Base-by-base conservation (phyloP, 2,113 vertebrate genomes). In the Megatriorchis doriae region DNA sequence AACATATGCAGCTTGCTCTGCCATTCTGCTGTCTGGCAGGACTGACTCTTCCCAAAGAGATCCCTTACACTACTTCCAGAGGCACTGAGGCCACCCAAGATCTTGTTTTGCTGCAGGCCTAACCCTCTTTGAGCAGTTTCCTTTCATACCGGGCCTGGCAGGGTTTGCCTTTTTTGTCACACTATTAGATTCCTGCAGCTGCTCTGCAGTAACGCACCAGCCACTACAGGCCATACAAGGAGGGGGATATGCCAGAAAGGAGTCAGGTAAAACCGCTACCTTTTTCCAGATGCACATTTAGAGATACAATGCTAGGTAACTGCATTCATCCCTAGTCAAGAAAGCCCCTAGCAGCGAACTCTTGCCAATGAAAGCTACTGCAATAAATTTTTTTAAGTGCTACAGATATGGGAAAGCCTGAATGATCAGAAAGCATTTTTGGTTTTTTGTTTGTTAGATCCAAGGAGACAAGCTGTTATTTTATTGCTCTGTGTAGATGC, bases 381-480 rank as follows among this genome's bases (percentile, higher is more conserved):
- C 58, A 73, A 70, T 36, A 71, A 38, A 21, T 86, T 84, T 90
- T 93, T 74, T 88, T 31, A 95, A 92, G 15, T 56, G 73, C 66
- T 67, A 58, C 36, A 88, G 67, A 89, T 77, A 81, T 22, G 52
- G 50, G 90, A 90, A 94, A 70, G 50, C 85, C 78, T 43, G 42
- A 96, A 87, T 58, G 62, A 85, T 78, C 61, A 97, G 75, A 95
- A 94, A 94, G 73, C 40, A 75, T 96, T 95, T 93, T 36, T 72
- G 23, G 5, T 62, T 67, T 84, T 81, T 32, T 40, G 45, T 83
- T 83, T 86, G 62, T 63, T 78, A 94, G 74, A 97, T 87, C 86
- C 62, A 93, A 96, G 70, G 90, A 97, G 93, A 96, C 81, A 96
- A 86, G 88, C 62, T 97, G 77, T 82, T 96, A 96, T 75, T 94